phyloP scores from a whole-genome alignment of 2,888 invertebrate genomes.

The Mechanitis messenoides region DNA sequence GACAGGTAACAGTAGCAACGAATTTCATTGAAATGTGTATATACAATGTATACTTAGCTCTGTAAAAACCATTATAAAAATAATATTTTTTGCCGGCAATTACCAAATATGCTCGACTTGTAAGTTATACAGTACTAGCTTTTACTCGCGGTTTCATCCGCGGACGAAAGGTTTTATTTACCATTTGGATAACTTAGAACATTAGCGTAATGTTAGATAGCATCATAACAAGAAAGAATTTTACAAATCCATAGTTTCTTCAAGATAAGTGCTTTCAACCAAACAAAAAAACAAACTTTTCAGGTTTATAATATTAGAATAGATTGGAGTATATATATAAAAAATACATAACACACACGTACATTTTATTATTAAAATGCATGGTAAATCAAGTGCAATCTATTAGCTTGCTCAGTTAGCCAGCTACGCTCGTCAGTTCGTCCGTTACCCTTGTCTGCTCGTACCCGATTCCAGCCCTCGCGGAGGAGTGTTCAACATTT shows the following conservation, averaged over 20 bases:
- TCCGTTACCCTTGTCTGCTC: slow-evolving; percentile 31
- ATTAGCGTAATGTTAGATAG: too few species aligned
- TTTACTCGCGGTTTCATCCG: too few species aligned
- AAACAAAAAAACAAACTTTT: too few species aligned
- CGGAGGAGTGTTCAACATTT: slow-evolving; percentile 51
- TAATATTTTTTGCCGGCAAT: slow-evolving; percentile 1
- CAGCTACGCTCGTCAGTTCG: slow-evolving; percentile 23
- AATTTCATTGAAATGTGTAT: slow-evolving; percentile 30
- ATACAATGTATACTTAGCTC: slow-evolving; percentile 13
- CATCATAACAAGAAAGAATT: too few species aligned
- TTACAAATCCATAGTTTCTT: too few species aligned
- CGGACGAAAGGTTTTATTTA: too few species aligned
- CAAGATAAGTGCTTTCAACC: too few species aligned
- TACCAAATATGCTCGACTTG: not conserved
- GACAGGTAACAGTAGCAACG: slow-evolving; percentile 58
- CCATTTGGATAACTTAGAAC: too few species aligned
- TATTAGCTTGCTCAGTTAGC: slow-evolving; percentile 41
- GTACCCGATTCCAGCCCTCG: slow-evolving; percentile 33
- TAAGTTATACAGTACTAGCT: slow-evolving; percentile 10
- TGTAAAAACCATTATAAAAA: slow-evolving; percentile 13
- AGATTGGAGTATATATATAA: slow-evolving; percentile 11
- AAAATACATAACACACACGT: slow-evolving; percentile 16
- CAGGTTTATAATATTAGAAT: too few species aligned
- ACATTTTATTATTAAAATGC: slow-evolving; percentile 29
- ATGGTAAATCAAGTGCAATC: slow-evolving; percentile 44